Base-by-base conservation (phyloP, 2,888 invertebrate genomes). In the Formica aserva region DNA sequence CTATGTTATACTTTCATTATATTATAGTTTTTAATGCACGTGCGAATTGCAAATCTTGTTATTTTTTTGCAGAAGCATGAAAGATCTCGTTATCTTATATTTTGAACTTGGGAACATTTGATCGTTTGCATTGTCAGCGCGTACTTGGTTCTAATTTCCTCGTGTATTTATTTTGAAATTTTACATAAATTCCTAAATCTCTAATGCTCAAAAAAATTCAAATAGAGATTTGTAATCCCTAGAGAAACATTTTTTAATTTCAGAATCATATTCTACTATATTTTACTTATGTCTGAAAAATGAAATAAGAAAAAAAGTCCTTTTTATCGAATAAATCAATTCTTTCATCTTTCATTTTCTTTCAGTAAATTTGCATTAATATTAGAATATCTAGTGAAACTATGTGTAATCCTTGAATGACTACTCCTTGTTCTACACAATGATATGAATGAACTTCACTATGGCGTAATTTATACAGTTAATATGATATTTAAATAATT, bases 101-200 rank as follows among this genome's bases (percentile, higher is more conserved):
- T 77, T 52, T 52, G n/a, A 52, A 52, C 76, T 66, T 76, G 66
- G 67, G 32, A 67, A 67, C 0, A 22, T 77, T 29, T 67, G 29
- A 15, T 55, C 8, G 3, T 48, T 45, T 63, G 32, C 52, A 15
- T 76, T 55, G 22, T 55, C n/a, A 55, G 3, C 29, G 55, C 15
- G 41, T 67, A 77, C 67, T 67, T 77, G 41, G 38, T n/a, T 13
- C n/a, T 76, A 9, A 62, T 32, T 52, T 63, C 8, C n/a, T 52
- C 1, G 2, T 52, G 52, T 5, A n/a, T 52, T 52, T 52, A 52
- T 52, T 52, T 52, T n/a, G 52, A 6, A n/a, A 52, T 52, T 52
- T 48, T 22, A 32, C 22, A 55, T 22, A 11, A 67, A 3, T 5
- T 71, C 6, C 22, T 1, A 75, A 41, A 45, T 62, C 18, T 41